Conservation (phyloP, 2,888 invertebrate genomes). For the Tholera decimalis region DNA sequence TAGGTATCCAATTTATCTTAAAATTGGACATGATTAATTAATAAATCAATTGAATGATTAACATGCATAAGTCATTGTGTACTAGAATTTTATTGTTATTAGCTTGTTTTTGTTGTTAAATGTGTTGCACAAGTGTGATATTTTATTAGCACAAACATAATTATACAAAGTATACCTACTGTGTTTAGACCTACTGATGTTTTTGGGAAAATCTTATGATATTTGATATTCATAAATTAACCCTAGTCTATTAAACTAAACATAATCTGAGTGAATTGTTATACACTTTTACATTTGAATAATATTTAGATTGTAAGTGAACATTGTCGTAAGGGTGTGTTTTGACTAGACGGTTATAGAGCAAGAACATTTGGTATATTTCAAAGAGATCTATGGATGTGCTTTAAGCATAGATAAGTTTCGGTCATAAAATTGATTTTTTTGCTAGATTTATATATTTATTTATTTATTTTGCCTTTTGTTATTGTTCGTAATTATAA, state of each 20-base stretch:
- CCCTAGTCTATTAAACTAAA: conserved; percentile 48
- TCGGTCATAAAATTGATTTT: too few relatives aligned
- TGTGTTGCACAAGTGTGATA: conserved; percentile 60
- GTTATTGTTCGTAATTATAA: too few relatives aligned
- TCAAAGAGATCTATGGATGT: too few relatives aligned
- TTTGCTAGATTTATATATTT: too few relatives aligned
- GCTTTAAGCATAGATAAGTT: too few relatives aligned
- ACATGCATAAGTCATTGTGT: conserved; percentile 30
- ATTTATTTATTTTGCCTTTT: too few relatives aligned
- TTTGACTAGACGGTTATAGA: conserved; percentile 15
- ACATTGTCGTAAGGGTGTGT: conserved; percentile 24
- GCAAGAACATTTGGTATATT: not conserved
- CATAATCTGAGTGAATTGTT: conserved; percentile 50
- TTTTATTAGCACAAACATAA: conserved; percentile 57
- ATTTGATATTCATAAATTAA: conserved; percentile 56
- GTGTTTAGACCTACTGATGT: conserved; percentile 34
- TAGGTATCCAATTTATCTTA: not conserved
- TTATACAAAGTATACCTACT: conserved; percentile 36
- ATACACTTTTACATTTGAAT: conserved; percentile 61
- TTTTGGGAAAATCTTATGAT: conserved; percentile 56
- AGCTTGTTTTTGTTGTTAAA: conserved; percentile 48
- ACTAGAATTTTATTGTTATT: conserved; percentile 27
- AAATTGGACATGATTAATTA: not conserved
- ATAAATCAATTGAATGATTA: not conserved
- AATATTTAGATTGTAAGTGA: conserved; percentile 50